Base-by-base conservation (phyloP, 2,797 vertebrate species). In the Pteronotus mesoamericanus region DNA sequence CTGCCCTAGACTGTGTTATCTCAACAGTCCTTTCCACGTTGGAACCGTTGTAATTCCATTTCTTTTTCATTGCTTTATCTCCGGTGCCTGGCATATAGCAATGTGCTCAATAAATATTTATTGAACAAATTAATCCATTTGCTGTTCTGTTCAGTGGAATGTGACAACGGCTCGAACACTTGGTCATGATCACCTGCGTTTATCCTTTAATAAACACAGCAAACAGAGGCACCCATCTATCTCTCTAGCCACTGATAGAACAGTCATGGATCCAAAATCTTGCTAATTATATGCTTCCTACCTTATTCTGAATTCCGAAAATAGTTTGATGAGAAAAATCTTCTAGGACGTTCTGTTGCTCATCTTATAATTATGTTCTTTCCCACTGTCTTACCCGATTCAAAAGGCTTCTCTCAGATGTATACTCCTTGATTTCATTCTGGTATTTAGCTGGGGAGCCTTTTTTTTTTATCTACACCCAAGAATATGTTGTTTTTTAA, bases 61-160 rank as follows among this genome's bases (percentile, higher is more conserved):
- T 93, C 64, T 57, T 95, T 94, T 44, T 64, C 53, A 64, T 77
- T 82, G 72, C 59, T 89, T 14, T 59, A 4, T 88, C 53, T 77
- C 64, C 75, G 51, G 39, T 53, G 86, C 29, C 48, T 95, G 88
- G 82, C 55, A 53, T 78, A 71, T 24, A 87, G 5, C 48, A 96
- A 87, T 24, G 55, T 69, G 39, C 55, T 92, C 87, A 88, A 46
- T 95, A 97, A 96, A 96, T 96, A 95, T 94, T 97, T 95, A 96
- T 86, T 66, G 88, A 94, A 44, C 55, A 88, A 95, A 96, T 96
- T 79, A 96, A 92, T 91, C 90, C 79, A 92, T 69, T 94, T 86
- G 93, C 80, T 90, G 32, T 89, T 95, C 91, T 94, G 84, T 78
- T 93, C 71, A 89, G 86, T 94, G 69, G 39, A 94, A 79, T 92